Percentiles rank a stretch among this genome's conserved stretches.
Conservation (phyloP, 2,113 vertebrate genomes). For the Chionodraco myersi region DNA sequence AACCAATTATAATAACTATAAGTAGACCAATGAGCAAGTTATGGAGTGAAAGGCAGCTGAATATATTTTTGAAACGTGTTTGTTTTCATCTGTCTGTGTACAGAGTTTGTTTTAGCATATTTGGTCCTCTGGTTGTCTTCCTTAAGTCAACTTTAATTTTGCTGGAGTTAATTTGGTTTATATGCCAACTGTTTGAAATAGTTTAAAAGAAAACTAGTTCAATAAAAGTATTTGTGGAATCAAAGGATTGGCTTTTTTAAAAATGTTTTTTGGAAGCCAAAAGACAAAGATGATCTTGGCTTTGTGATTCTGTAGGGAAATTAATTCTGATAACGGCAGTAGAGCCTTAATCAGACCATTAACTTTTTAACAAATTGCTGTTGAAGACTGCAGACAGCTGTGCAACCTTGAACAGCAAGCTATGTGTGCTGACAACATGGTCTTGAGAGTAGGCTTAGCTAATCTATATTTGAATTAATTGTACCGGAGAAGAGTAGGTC, state of each 20-base stretch:
- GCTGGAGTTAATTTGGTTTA: background rate
- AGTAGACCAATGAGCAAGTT: no score
- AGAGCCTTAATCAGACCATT: slow-evolving; percentile 26
- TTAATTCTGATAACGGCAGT: slow-evolving; percentile 18
- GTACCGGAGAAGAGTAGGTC: background rate
- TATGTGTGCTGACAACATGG: background rate
- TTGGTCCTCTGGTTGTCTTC: slow-evolving; percentile 3
- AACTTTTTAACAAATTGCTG: slow-evolving; percentile 22
- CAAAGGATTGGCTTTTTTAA: background rate
- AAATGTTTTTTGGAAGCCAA: background rate
- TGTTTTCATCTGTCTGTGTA: background rate
- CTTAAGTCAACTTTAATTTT: background rate
- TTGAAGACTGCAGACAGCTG: slow-evolving; percentile 15
- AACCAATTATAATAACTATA: no score
- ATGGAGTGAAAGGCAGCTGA: no score
- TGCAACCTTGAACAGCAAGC: slow-evolving; percentile 14
- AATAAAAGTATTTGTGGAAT: background rate
- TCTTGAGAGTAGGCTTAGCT: background rate
- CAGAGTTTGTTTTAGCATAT: background rate
- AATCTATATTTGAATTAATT: background rate
- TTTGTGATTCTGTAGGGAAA: slow-evolving; percentile 15
- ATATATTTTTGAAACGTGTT: no score
- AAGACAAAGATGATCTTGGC: slow-evolving; percentile 21
- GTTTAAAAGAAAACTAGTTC: background rate
- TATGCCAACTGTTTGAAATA: background rate